Evolutionary conservation across 2,113 vertebrate genomes (phyloP).

Genomic region (Calypte anna): DNA sequence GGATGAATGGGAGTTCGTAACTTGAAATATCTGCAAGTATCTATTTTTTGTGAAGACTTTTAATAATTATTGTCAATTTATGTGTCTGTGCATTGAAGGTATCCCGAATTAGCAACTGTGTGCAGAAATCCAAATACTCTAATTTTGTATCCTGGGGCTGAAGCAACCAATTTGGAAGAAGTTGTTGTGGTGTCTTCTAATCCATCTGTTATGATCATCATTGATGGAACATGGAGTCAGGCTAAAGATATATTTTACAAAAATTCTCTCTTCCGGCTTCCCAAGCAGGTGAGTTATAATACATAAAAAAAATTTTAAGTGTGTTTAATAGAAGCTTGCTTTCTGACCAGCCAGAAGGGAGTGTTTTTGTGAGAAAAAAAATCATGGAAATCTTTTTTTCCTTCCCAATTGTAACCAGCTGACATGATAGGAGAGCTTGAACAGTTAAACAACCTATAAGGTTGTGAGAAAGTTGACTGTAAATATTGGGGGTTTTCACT

Average conservation of each 20-base stretch:
- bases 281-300: constrained; percentile 85
- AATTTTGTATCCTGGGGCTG: constrained; percentile 91
- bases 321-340: background rate
- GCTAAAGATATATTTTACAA: constrained; percentile 97
- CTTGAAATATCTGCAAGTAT: background rate
- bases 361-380: background rate
- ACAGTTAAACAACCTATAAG: background rate
- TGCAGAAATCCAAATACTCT: constrained; percentile 87
- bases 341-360: background rate
- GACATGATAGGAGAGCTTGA: background rate
- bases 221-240: constrained; percentile 97
- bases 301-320: background rate
- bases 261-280: constrained; percentile 90
- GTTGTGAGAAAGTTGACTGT: background rate
- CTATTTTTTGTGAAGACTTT: background rate
- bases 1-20: background rate
- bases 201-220: constrained; percentile 87
- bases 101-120: constrained; percentile 88
- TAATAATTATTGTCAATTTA: background rate
- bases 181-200: constrained; percentile 68
- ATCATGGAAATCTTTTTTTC: background rate
- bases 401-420: background rate
- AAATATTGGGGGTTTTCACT: background rate
- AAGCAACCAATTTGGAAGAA: constrained; percentile 88
- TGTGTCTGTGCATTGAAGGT: constrained; percentile 75